Evolutionary conservation across 2,888 invertebrate genomes (phyloP).

Genomic region (Rotaria sp.): DNA sequence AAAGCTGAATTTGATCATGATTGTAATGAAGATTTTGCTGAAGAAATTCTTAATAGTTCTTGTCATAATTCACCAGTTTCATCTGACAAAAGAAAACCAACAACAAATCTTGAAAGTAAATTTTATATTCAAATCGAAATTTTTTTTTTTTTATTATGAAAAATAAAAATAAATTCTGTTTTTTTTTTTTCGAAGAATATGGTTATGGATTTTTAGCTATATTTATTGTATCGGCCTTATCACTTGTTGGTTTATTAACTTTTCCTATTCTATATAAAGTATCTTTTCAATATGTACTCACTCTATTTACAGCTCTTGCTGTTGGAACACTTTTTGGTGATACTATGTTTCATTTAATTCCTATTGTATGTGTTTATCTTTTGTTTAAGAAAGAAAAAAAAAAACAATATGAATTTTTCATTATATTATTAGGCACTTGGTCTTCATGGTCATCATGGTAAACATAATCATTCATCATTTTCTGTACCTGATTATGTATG

Average conservation of each 20-base stretch:
- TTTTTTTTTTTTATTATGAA: no score
- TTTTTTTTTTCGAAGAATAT: slow-evolving; percentile 45
- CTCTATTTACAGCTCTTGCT: slow-evolving; percentile 67
- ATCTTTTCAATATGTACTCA: slow-evolving; percentile 51
- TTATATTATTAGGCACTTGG: background rate
- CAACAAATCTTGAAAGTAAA: background rate
- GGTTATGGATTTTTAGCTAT: slow-evolving; percentile 55
- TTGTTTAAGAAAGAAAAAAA: no score
- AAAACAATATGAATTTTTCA: background rate
- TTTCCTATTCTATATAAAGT: slow-evolving; percentile 47
- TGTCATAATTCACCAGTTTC: background rate
- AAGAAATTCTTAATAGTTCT: background rate
- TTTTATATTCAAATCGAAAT: background rate
- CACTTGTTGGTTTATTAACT: slow-evolving; percentile 50
- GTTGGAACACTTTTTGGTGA: slow-evolving; percentile 84
- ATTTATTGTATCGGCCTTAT: slow-evolving; percentile 53
- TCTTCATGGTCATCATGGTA: background rate
- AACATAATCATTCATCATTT: background rate
- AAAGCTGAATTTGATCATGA: background rate
- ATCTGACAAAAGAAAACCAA: background rate
- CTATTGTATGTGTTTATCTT: slow-evolving; percentile 56
- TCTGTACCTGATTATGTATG: background rate
- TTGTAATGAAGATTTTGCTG: background rate
- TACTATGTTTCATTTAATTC: slow-evolving; percentile 80
- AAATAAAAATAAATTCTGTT: no score